These are phyloP conservation scores for Chrysogorgia sp. DNA, from an alignment of 92 coral and sea anemone genomes.

Conservation along the genomic window DNA sequence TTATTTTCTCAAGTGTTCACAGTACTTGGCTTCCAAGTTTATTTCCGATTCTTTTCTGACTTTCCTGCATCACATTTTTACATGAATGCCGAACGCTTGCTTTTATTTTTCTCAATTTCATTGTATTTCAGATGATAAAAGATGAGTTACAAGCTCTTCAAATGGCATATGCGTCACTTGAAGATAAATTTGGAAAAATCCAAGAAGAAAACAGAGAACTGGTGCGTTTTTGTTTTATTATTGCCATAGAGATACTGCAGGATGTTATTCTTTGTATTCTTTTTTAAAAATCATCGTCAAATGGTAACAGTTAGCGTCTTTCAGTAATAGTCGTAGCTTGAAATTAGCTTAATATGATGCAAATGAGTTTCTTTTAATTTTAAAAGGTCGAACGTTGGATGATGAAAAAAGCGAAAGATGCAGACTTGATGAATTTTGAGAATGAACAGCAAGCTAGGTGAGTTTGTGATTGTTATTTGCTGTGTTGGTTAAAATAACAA, in stretches of 20 bases:
- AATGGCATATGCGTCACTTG: conserved; percentile 75
- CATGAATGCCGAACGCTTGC: too few species aligned
- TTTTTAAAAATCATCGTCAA: too few species aligned
- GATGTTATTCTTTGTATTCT: too few species aligned
- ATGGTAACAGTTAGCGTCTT: too few species aligned
- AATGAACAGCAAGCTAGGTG: conserved; percentile 86
- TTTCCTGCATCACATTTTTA: too few species aligned
- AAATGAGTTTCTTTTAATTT: not conserved
- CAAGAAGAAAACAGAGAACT: conserved; percentile 88
- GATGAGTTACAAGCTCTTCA: conserved; percentile 94
- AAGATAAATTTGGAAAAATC: conserved; percentile 72
- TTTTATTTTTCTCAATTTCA: too few species aligned
- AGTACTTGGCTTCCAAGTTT: too few species aligned
- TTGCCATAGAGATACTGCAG: too few species aligned
- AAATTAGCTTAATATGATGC: not conserved
- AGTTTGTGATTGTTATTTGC: not conserved
- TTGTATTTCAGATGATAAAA: conserved; percentile 65
- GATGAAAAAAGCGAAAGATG: conserved; percentile 91
- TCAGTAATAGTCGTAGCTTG: too few species aligned
- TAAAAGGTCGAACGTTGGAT: conserved; percentile 92
- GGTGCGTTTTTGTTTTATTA: conserved; percentile 50
- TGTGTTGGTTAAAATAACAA: too few species aligned
- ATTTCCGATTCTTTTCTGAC: too few species aligned
- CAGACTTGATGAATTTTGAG: conserved; percentile 86
- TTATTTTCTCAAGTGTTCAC: too few species aligned